Conservation (phyloP, 1,140 invertebrate species). For the Coptotermes formosanus region DNA sequence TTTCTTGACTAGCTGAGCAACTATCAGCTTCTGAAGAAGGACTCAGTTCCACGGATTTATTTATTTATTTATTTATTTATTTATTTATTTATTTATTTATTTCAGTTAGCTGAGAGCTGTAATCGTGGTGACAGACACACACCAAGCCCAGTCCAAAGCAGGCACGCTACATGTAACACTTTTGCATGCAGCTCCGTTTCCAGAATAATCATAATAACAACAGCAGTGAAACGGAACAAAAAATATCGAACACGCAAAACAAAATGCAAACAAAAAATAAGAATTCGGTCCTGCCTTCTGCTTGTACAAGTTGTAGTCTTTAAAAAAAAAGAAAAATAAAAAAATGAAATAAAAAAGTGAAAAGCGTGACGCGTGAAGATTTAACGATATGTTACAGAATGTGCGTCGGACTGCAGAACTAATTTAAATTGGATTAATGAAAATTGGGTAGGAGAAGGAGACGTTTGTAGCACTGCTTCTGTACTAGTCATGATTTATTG, state of each 20-base stretch:
- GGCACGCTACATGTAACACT: background rate
- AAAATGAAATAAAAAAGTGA: background rate
- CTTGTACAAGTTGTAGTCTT: background rate
- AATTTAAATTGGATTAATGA: slow-evolving; percentile 20
- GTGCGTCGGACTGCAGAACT: background rate
- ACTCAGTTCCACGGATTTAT: too few species aligned
- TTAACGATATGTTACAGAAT: slow-evolving; percentile 9
- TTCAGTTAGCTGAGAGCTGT: too few species aligned
- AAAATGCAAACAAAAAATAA: background rate
- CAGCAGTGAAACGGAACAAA: background rate
- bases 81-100: too few species aligned
- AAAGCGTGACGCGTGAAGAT: slow-evolving; percentile 9
- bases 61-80: too few species aligned
- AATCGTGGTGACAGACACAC: too few species aligned
- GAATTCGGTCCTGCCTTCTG: background rate
- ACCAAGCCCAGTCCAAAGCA: background rate
- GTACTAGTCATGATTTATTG: slow-evolving; percentile 8
- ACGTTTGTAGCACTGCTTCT: background rate
- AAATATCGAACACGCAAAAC: background rate
- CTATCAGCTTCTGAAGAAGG: too few species aligned
- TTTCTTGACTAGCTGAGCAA: too few species aligned
- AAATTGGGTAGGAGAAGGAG: background rate
- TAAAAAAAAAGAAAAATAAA: background rate
- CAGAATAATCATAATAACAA: slow-evolving; percentile 8
- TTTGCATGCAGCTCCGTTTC: background rate